phyloP scores from a whole-genome alignment of 2,113 vertebrate species.

The Hydrolagus affinis region DNA sequence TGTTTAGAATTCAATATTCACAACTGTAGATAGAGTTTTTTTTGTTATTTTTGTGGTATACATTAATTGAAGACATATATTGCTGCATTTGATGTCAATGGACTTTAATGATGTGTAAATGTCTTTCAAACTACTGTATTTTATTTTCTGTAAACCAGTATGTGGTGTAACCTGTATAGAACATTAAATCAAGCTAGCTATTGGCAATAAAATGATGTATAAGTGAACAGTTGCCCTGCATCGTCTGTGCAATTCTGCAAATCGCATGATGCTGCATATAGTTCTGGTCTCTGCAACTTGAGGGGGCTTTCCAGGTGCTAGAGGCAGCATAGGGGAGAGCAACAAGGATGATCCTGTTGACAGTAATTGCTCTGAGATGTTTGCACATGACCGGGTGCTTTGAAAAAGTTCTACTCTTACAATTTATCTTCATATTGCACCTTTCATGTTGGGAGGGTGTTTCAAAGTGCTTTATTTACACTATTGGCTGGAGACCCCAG shows the following conservation, averaged over 20 bases:
- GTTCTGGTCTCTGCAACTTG: no score
- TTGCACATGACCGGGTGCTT: no score
- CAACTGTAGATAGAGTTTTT: constrained; percentile 66
- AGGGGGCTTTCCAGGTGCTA: no score
- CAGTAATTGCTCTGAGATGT: no score
- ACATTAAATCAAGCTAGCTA: constrained; percentile 49
- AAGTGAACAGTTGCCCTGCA: background rate
- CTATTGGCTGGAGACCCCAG: no score
- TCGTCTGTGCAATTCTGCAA: constrained; percentile 20
- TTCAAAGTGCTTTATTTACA: no score
- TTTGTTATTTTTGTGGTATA: constrained; percentile 58
- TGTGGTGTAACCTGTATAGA: constrained; percentile 50
- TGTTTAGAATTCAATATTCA: constrained; percentile 64
- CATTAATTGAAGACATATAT: constrained; percentile 52
- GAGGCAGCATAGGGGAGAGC: no score
- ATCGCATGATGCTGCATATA: background rate
- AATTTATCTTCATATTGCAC: no score
- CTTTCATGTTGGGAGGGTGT: no score
- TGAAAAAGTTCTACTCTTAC: no score
- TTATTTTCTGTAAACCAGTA: constrained; percentile 52
- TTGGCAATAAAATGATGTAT: constrained; percentile 64
- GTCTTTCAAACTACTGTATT: constrained; percentile 58
- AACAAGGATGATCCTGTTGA: no score
- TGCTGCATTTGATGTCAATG: constrained; percentile 49
- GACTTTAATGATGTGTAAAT: constrained; percentile 53